A percentile compares a stretch with the other conserved stretches of the same genome.
Evolutionary conservation across 1,140 invertebrate genomes (phyloP).

Genomic region (Aphis gossypii): DNA sequence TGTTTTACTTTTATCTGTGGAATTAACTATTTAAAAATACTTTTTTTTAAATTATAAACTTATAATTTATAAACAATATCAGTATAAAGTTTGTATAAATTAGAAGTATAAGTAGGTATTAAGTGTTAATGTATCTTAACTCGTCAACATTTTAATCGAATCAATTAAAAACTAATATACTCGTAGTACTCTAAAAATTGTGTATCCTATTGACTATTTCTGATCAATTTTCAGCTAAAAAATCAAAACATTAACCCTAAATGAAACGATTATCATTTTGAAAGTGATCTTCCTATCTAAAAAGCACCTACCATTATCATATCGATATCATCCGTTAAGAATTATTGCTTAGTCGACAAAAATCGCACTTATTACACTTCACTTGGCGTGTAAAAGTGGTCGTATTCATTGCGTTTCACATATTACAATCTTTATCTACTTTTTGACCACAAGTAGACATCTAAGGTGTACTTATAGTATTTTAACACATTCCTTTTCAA

Average conservation of each 20-base stretch:
- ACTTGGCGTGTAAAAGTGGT: background rate
- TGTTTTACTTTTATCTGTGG: background rate
- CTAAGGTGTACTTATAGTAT: background rate
- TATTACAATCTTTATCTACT: background rate
- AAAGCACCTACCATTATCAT: background rate
- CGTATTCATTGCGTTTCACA: background rate
- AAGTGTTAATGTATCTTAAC: background rate
- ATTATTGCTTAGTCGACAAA: slow-evolving; percentile 28
- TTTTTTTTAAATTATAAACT: background rate
- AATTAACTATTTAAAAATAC: background rate
- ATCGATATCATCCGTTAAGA: background rate
- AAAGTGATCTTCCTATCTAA: background rate
- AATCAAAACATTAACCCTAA: background rate
- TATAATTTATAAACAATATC: background rate
- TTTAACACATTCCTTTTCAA: background rate
- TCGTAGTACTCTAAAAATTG: background rate
- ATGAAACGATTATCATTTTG: background rate
- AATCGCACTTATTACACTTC: slow-evolving; percentile 34
- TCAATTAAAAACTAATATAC: background rate
- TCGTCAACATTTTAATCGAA: background rate
- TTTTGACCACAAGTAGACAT: background rate
- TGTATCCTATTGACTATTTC: too few species aligned
- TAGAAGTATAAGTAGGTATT: background rate
- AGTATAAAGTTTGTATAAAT: background rate
- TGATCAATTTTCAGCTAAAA: background rate